These are phyloP conservation scores for Myopa tessellatipennis DNA, from an alignment of 2,888 invertebrate species.

Conservation along the genomic window DNA sequence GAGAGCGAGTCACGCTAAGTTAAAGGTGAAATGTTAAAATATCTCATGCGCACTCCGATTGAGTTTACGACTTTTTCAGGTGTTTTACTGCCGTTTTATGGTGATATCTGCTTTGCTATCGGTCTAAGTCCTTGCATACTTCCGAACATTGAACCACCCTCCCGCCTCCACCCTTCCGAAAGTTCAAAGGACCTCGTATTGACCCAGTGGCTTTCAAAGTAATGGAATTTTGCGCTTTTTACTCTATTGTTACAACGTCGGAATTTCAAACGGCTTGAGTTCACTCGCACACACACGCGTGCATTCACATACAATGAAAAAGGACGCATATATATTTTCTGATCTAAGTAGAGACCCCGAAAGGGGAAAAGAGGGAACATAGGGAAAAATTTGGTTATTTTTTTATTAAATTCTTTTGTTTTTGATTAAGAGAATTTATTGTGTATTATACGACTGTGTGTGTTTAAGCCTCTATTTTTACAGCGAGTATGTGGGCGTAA, in stretches of 20 bases:
- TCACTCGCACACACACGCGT: constrained; percentile 35
- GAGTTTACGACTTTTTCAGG: background rate
- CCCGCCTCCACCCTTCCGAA: background rate
- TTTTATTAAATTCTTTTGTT: too few species aligned
- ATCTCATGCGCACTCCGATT: background rate
- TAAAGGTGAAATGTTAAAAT: background rate
- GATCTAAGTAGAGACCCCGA: background rate
- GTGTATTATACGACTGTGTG: background rate
- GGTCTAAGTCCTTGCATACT: too few species aligned
- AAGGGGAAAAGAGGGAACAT: too few species aligned
- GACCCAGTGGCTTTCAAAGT: constrained; percentile 17
- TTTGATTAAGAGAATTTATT: too few species aligned
- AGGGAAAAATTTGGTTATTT: too few species aligned
- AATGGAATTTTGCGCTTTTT: background rate
- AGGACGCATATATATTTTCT: background rate
- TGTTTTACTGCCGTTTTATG: background rate
- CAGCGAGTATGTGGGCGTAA: background rate
- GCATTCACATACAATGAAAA: constrained; percentile 26
- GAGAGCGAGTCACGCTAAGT: background rate
- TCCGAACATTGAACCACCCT: background rate
- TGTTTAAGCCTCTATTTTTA: constrained; percentile 30
- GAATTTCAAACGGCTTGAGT: constrained; percentile 21
- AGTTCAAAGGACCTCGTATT: background rate
- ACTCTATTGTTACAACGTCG: constrained; percentile 34
- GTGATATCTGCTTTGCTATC: background rate